These are phyloP conservation scores for Anser cygnoides DNA, from an alignment of 2,113 vertebrate genomes.

Conservation along the genomic window DNA sequence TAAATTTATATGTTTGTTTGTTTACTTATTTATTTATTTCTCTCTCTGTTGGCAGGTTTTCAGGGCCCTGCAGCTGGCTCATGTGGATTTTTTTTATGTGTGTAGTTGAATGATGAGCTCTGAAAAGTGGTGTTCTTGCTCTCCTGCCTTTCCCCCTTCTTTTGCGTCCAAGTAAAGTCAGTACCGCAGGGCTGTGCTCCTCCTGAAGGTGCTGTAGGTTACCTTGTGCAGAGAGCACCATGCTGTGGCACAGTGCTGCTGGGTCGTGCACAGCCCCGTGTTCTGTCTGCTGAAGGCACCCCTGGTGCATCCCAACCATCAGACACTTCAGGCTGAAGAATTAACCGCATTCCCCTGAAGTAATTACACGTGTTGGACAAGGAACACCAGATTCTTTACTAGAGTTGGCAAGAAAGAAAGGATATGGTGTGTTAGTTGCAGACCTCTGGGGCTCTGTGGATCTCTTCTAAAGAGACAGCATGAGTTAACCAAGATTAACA, in stretches of 20 bases:
- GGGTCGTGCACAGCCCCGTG: background rate
- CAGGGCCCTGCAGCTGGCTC: background rate
- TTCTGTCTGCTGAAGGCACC: background rate
- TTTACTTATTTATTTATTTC: too few species aligned
- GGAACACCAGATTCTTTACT: background rate
- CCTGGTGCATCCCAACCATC: background rate
- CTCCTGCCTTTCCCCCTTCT: background rate
- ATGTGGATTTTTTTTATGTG: background rate
- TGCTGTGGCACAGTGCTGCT: background rate
- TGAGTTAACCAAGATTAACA: background rate
- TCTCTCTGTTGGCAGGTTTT: background rate
- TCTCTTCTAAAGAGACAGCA: background rate
- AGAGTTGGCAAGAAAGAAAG: background rate
- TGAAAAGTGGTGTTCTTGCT: background rate
- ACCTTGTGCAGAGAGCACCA: rapidly evolving
- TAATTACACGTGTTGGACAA: background rate
- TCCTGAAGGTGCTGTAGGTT: background rate
- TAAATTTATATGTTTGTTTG: background rate
- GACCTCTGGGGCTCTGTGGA: background rate
- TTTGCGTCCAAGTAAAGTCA: rapidly evolving
- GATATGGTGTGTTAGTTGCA: background rate
- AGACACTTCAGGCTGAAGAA: background rate
- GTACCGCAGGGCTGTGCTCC: background rate
- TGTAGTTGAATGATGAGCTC: background rate
- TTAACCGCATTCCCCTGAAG: background rate